Evolutionary conservation across 2,113 vertebrate species (phyloP).

Genomic region (Hypomesus transpacificus): DNA sequence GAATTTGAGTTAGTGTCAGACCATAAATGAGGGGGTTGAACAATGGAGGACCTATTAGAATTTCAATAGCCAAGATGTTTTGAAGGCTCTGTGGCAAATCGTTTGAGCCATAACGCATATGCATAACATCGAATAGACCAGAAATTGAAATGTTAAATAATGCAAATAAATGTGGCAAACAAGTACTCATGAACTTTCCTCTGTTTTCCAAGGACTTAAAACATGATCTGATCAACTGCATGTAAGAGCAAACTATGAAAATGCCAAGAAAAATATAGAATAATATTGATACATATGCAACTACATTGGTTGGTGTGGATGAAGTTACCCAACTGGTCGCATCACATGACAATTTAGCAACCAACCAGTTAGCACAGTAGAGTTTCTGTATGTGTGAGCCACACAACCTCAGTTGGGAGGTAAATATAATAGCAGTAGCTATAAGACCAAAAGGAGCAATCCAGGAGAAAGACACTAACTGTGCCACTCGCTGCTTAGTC

Average conservation of each 20-base stretch:
- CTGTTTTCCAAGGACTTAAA: conserved; percentile 24
- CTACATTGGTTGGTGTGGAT: neutral
- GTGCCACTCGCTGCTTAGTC: too few species aligned
- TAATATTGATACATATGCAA: conserved; percentile 2
- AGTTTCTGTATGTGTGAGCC: too few species aligned
- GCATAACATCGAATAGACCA: conserved; percentile 39
- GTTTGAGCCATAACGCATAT: conserved; percentile 34
- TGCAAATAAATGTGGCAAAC: conserved; percentile 30
- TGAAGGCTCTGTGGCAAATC: conserved; percentile 22
- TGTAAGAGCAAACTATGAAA: conserved; percentile 18
- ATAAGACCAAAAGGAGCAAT: too few species aligned
- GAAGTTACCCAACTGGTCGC: too few species aligned
- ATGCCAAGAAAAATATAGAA: neutral
- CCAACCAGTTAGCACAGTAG: too few species aligned
- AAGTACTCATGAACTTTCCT: conserved; percentile 35
- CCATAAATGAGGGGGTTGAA: conserved; percentile 23
- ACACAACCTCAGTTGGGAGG: too few species aligned
- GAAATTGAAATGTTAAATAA: conserved; percentile 26
- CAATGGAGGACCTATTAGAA: conserved; percentile 36
- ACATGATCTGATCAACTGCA: conserved; percentile 25
- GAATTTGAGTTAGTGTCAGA: too few species aligned
- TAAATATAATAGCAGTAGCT: too few species aligned
- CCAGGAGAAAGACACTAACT: too few species aligned
- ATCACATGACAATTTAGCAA: too few species aligned
- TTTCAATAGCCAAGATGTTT: conserved; percentile 34